Percentiles rank a stretch among this genome's conserved stretches.
Conservation (phyloP, 2,888 invertebrate species). For the Pimpla rufipes region DNA sequence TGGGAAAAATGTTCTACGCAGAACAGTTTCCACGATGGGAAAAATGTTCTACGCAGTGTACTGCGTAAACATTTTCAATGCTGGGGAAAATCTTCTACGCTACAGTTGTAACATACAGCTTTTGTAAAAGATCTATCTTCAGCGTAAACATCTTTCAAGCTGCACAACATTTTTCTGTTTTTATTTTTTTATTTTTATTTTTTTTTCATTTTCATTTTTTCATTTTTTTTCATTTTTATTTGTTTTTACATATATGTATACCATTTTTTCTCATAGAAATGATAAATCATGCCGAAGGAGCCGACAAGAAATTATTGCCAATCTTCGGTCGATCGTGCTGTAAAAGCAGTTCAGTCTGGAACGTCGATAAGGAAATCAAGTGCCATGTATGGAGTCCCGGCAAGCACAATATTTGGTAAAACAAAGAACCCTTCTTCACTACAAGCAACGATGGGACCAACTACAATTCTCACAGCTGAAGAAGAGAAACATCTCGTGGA, state of each 20-base stretch:
- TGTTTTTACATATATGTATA: not conserved
- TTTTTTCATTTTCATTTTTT: not conserved
- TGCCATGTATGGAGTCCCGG: constrained; percentile 1
- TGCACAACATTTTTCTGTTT: too few species aligned
- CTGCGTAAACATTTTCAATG: too few species aligned
- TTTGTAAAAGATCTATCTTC: too few species aligned
- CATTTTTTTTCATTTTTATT: not conserved
- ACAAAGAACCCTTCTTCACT: not conserved
- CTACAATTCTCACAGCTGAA: constrained; percentile 23
- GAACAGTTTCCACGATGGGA: too few species aligned
- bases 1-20: too few species aligned
- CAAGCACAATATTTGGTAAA: not conserved
- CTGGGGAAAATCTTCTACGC: too few species aligned
- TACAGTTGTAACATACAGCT: too few species aligned
- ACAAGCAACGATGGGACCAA: constrained; percentile 30
- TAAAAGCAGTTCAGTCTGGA: not conserved
- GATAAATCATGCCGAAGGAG: not conserved
- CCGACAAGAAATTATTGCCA: constrained; percentile 1
- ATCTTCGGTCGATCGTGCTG: not conserved
- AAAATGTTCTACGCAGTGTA: too few species aligned
- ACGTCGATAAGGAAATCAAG: not conserved
- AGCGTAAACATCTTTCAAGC: too few species aligned
- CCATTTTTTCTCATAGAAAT: not conserved
- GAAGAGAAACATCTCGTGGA: constrained; percentile 42
- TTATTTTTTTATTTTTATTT: not conserved